Conservation (phyloP, 2,888 invertebrate species). For the Augiades crinisus region DNA sequence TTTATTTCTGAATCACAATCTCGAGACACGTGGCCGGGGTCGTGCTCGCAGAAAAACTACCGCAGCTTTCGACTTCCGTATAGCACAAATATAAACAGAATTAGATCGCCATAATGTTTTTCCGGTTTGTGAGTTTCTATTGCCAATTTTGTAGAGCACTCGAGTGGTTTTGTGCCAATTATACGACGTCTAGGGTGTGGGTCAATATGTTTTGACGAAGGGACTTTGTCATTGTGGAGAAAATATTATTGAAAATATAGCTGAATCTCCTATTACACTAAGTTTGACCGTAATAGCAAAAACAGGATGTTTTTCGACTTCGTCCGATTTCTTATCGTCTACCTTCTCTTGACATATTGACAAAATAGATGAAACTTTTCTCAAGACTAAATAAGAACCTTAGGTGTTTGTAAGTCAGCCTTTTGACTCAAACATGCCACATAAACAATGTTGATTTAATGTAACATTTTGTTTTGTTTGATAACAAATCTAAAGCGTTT, state of each 20-base stretch:
- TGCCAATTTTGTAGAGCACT: slow-evolving; percentile 52
- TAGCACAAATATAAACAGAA: slow-evolving; percentile 73
- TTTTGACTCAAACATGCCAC: too few species aligned
- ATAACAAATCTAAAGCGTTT: too few species aligned
- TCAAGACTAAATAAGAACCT: too few species aligned
- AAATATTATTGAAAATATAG: neutral
- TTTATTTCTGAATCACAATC: slow-evolving; percentile 74
- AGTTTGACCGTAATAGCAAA: neutral
- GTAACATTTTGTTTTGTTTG: too few species aligned
- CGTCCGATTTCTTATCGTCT: too few species aligned
- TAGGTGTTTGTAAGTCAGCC: too few species aligned
- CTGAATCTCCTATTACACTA: neutral
- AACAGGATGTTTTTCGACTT: neutral
- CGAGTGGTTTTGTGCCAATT: slow-evolving; percentile 64
- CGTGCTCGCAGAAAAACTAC: slow-evolving; percentile 68
- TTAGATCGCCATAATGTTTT: slow-evolving; percentile 76
- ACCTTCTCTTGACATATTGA: too few species aligned
- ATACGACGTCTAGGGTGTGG: slow-evolving; percentile 35
- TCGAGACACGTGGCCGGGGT: slow-evolving; percentile 73
- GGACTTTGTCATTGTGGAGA: slow-evolving; percentile 2
- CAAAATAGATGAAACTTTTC: too few species aligned
- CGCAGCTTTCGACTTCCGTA: slow-evolving; percentile 70
- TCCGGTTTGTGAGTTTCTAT: slow-evolving; percentile 71
- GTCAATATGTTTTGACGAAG: slow-evolving; percentile 14
- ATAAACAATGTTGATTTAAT: too few species aligned